A percentile compares a stretch with the other conserved stretches of the same genome.
These are phyloP conservation scores for Zaprionus africanus DNA, from an alignment of 1,140 invertebrate species.

Conservation along the genomic window DNA sequence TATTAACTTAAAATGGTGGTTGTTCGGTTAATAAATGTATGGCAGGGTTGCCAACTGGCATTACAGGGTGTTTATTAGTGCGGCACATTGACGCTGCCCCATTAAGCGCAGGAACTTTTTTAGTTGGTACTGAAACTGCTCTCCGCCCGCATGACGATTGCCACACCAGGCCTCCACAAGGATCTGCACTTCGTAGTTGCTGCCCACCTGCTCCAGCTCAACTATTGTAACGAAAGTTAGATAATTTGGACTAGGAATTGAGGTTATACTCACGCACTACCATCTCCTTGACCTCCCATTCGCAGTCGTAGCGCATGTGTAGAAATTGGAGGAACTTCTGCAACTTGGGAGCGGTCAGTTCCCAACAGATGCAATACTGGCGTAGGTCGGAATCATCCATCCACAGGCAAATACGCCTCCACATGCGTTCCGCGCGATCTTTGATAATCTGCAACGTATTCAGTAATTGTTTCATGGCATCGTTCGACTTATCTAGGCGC, in stretches of 20 bases:
- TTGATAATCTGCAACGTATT: not conserved
- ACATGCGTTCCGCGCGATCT: conserved; percentile 25
- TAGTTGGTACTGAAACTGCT: conserved; percentile 25
- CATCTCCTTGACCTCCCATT: conserved; percentile 62
- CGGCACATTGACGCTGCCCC: not conserved
- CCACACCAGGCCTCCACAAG: conserved; percentile 33
- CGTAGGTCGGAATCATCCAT: conserved; percentile 20
- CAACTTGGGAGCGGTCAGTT: conserved; percentile 15
- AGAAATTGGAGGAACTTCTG: conserved; percentile 39
- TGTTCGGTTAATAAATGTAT: not conserved
- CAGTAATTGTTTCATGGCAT: conserved; percentile 1
- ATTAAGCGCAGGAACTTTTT: conserved; percentile 1
- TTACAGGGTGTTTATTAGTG: not conserved
- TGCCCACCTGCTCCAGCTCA: conserved; percentile 19
- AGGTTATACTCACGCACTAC: conserved; percentile 51
- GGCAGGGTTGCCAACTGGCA: not conserved
- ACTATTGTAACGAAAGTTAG: conserved; percentile 7
- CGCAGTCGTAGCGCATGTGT: conserved; percentile 38
- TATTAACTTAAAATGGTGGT: not conserved
- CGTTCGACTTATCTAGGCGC: not conserved
- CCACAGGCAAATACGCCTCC: conserved; percentile 26
- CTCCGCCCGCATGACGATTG: conserved; percentile 45
- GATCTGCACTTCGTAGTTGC: conserved; percentile 16
- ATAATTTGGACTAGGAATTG: not conserved
- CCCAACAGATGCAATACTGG: not conserved